phyloP scores from a whole-genome alignment of 2,113 vertebrate genomes.

The Panthera tigris region DNA sequence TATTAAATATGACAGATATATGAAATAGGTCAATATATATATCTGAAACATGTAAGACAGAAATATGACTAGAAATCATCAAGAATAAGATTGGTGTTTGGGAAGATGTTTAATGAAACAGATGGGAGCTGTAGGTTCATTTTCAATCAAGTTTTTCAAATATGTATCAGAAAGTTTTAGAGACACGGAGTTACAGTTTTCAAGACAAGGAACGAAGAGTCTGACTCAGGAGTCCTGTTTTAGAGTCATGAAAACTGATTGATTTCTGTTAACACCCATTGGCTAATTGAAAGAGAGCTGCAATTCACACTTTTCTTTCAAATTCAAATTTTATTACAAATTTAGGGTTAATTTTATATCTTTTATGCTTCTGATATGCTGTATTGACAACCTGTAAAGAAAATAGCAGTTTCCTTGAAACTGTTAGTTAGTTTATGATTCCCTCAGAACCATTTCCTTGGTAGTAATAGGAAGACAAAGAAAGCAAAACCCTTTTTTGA shows the following conservation, averaged over 20 bases:
- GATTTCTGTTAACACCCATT: constrained; percentile 18
- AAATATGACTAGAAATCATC: constrained; percentile 27
- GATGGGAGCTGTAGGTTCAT: neutral
- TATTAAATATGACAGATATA: constrained; percentile 5
- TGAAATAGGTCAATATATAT: neutral
- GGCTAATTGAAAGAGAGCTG: neutral
- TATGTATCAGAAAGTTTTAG: neutral
- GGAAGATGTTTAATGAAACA: constrained; percentile 22
- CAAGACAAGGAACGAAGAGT: constrained; percentile 23
- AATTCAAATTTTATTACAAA: constrained; percentile 48
- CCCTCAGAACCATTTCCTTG: neutral
- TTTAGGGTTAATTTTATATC: neutral
- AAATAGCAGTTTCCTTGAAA: neutral
- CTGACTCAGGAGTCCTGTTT: constrained; percentile 49
- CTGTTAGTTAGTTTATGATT: no score
- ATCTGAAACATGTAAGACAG: neutral
- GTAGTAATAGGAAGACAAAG: neutral
- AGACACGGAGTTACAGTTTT: constrained; percentile 2
- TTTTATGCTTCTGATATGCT: neutral
- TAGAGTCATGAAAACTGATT: constrained; percentile 33
- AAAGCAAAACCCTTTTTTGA: neutral
- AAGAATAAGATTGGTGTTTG: neutral
- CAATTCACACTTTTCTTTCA: constrained; percentile 8
- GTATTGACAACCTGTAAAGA: neutral
- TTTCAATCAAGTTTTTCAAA: neutral